phyloP scores from a whole-genome alignment of 2,797 vertebrate species.

The Leptodactylus fallax region DNA sequence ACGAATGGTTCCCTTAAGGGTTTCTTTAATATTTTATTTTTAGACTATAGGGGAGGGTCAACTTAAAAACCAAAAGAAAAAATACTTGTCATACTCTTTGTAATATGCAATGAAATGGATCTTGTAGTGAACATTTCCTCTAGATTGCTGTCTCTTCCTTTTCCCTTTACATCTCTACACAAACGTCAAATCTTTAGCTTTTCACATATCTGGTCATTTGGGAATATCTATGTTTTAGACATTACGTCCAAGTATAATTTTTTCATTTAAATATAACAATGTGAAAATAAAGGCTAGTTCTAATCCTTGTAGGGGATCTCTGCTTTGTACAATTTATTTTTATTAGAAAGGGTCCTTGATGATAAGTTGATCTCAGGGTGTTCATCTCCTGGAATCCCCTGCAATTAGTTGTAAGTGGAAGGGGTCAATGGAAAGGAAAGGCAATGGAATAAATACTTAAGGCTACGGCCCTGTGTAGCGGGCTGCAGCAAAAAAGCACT shows the following conservation, averaged over 20 bases:
- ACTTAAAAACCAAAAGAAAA: slow-evolving; percentile 35
- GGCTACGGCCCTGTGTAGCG: too few relatives aligned
- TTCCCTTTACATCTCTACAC: neutral
- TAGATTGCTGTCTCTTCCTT: neutral
- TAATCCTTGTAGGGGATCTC: neutral
- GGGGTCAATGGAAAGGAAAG: too few relatives aligned
- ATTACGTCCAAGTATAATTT: neutral
- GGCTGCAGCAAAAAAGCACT: too few relatives aligned
- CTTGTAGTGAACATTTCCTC: slow-evolving; percentile 53
- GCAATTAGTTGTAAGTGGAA: too few relatives aligned
- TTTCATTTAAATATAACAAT: neutral
- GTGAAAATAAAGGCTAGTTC: neutral
- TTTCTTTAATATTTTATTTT: slow-evolving; percentile 63
- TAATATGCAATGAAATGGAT: slow-evolving; percentile 48
- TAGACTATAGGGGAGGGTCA: slow-evolving; percentile 60
- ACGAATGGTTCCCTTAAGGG: slow-evolving; percentile 59
- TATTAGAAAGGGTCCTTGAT: neutral
- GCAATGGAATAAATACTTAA: too few relatives aligned
- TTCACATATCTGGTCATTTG: neutral
- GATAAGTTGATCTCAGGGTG: neutral
- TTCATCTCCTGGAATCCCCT: neutral
- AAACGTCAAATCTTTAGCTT: neutral
- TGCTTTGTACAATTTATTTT: neutral
- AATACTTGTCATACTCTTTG: slow-evolving; percentile 23
- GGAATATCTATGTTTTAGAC: neutral